Evolutionary conservation across 2,113 vertebrate genomes (phyloP), one percentile per base, ranked within the genome.

Genomic region (Tricholaema leucomelas): DNA sequence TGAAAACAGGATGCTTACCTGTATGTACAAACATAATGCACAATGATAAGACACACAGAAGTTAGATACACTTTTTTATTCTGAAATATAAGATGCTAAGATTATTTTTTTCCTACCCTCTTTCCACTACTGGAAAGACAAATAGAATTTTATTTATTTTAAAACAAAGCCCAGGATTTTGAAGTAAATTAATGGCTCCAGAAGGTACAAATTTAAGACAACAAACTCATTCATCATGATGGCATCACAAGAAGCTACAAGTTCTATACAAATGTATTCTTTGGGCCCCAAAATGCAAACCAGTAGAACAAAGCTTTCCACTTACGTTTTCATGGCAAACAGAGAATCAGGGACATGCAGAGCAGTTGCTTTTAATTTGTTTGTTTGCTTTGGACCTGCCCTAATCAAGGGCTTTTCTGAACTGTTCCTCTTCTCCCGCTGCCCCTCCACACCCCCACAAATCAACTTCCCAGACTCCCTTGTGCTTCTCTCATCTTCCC

Each of bases 311-410:
- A 93, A 95, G 44, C 31, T 76, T 84, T 88, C 27, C 50, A 31
- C 85, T 87, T 63, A 33, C 30, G 75, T 81, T 88, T 79, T 70
- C 4, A 3, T 27, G 33, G 79, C 31, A 72, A 72, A 65, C 0
- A 2, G 77, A 76, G 63, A 91, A 74, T 48, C 20, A 50, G 93
- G 91, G 67, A 66, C 97, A 98, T 96, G 98, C 97, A 98, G 96
- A 92, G 74, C 89, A 97, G 94, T 97, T 98, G 97, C 93, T 97
- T 98, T 98, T 98, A 97, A 98, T 98, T 98, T 98, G 98, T 98
- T 98, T 98, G 98, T 98, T 99, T 98, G 98, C 98, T 97, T 97
- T 97, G 96, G 98, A 98, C 97, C 97, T 98, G 92, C 96, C 93
- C 92, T 96, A 95, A 98, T 97, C 98, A 98, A 98, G 97, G 73